Conservation (phyloP, 2,888 invertebrate species). For the Aelia acuminata region DNA sequence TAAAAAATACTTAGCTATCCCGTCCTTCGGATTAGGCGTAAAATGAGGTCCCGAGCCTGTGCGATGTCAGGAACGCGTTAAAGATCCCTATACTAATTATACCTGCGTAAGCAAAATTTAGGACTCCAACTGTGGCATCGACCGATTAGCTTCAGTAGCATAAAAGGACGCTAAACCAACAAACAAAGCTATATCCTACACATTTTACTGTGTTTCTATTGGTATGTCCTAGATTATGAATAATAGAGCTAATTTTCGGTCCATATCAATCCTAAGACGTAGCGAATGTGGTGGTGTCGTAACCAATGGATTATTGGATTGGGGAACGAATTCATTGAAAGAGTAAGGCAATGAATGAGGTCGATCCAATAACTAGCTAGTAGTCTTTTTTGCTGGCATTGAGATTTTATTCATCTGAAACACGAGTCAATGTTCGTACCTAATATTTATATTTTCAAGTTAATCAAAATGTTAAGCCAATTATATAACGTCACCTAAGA, state of each 20-base stretch:
- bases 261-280: constrained; percentile 27
- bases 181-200: background rate
- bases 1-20: too few species aligned
- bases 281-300: constrained; percentile 6
- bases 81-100: too few species aligned
- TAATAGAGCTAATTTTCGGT: background rate
- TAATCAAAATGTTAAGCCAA: too few species aligned
- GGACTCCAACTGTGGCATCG: too few species aligned
- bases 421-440: background rate
- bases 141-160: too few species aligned
- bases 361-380: constrained; percentile 17
- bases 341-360: constrained; percentile 36
- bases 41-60: too few species aligned
- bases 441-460: background rate
- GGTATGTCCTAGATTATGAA: background rate
- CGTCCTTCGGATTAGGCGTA: too few species aligned
- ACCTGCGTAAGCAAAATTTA: too few species aligned
- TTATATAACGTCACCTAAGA: too few species aligned
- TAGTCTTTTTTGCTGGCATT: constrained; percentile 8
- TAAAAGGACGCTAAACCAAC: too few species aligned
- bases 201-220: background rate
- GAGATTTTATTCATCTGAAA: constrained; percentile 17
- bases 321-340: constrained; percentile 47
- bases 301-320: constrained; percentile 14
- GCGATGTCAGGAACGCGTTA: too few species aligned